phyloP scores from a whole-genome alignment of 2,888 invertebrate species.

The Sarcophaga variegata region DNA sequence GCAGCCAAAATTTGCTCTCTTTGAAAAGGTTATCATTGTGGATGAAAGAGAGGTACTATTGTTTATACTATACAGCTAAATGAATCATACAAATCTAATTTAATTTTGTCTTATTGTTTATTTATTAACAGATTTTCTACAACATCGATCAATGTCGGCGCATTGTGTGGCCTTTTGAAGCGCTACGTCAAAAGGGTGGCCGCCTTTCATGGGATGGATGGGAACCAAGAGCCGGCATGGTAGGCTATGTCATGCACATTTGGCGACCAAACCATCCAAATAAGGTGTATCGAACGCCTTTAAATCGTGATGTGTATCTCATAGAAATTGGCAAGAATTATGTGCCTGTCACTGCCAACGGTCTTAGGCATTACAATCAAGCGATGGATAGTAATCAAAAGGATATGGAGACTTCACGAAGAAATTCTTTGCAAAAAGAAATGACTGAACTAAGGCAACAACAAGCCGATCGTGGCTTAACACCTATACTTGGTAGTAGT shows the following conservation, averaged over 20 bases:
- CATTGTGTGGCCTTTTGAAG: conserved; percentile 96
- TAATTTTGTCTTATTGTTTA: not conserved
- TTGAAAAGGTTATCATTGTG: conserved; percentile 81
- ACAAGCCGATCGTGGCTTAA: conserved; percentile 72
- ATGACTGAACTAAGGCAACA: conserved; percentile 74
- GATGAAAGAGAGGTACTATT: conserved; percentile 79
- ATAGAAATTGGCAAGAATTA: conserved; percentile 96
- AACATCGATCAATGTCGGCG: conserved; percentile 89
- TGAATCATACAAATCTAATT: not conserved
- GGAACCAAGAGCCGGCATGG: conserved; percentile 95
- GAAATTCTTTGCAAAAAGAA: conserved; percentile 76
- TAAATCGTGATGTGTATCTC: conserved; percentile 94
- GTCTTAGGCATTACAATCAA: conserved; percentile 85
- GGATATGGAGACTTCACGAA: conserved; percentile 73
- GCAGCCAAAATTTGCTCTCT: conserved; percentile 78
- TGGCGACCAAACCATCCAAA: conserved; percentile 97
- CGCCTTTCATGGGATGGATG: conserved; percentile 94
- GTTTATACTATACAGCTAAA: not conserved
- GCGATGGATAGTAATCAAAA: conserved; percentile 73
- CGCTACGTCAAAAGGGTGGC: conserved; percentile 93
- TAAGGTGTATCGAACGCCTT: conserved; percentile 92
- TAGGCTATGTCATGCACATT: conserved; percentile 95
- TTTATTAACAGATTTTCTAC: conserved; percentile 87
- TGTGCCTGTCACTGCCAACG: conserved; percentile 95
- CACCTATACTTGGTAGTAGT: conserved; percentile 74